These are phyloP conservation scores for Plectrocnemia conspersa DNA, from an alignment of 1,140 invertebrate species.

Conservation along the genomic window DNA sequence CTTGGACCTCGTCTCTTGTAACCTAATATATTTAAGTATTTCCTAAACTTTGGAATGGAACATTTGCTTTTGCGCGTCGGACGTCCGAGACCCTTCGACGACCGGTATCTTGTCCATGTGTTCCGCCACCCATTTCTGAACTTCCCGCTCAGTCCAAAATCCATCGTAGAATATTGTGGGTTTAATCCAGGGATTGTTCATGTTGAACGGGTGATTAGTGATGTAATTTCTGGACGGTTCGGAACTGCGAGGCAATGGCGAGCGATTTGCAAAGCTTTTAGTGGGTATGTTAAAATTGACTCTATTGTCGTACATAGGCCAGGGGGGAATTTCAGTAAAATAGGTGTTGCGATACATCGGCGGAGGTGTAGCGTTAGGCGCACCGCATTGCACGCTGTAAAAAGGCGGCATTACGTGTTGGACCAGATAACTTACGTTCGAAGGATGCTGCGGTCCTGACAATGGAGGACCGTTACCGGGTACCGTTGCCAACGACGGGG, in stretches of 20 bases:
- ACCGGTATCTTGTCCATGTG: constrained; percentile 48
- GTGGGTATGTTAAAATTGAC: constrained; percentile 46
- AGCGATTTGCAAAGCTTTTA: constrained; percentile 40
- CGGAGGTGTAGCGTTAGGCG: constrained; percentile 33
- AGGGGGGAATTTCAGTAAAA: constrained; percentile 41
- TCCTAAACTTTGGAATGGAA: constrained; percentile 38
- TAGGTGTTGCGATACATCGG: constrained; percentile 43
- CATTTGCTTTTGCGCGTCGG: constrained; percentile 34
- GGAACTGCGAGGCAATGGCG: neutral
- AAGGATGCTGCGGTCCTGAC: constrained; percentile 36
- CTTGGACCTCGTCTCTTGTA: constrained; percentile 7
- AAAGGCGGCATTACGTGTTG: constrained; percentile 43
- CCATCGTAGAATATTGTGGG: constrained; percentile 51
- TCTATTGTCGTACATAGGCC: constrained; percentile 48
- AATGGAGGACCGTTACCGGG: constrained; percentile 21
- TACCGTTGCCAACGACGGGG: constrained; percentile 18
- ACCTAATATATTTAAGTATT: constrained; percentile 29
- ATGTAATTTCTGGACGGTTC: constrained; percentile 21
- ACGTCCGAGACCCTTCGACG: constrained; percentile 35
- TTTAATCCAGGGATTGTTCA: constrained; percentile 46
- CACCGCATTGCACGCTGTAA: constrained; percentile 36
- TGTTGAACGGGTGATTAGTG: constrained; percentile 33
- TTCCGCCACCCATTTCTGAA: constrained; percentile 50
- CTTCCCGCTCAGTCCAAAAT: constrained; percentile 52
- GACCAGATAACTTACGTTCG: constrained; percentile 50